phyloP scores from a whole-genome alignment of 2,888 invertebrate genomes.

The Lamellibrachia satsuma region DNA sequence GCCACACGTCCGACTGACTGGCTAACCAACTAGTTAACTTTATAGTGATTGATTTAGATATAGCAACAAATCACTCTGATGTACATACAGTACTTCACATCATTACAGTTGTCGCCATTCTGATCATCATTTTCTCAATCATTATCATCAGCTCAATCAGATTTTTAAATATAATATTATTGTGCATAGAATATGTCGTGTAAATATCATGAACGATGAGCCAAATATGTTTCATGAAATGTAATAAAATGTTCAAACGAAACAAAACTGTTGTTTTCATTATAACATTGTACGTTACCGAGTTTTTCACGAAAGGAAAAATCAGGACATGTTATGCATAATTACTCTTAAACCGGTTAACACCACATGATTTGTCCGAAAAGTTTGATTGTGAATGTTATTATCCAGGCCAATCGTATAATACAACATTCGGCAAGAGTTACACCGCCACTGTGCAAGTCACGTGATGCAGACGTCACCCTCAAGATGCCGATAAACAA shows the following conservation, averaged over 20 bases:
- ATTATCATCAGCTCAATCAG: neutral
- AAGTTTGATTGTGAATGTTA: neutral
- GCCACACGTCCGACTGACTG: neutral
- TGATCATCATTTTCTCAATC: neutral
- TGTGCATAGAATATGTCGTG: neutral
- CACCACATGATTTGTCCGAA: neutral
- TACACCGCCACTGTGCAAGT: neutral
- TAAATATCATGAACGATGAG: neutral
- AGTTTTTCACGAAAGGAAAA: neutral
- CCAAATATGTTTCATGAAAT: neutral
- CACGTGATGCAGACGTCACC: neutral
- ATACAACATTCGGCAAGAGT: neutral
- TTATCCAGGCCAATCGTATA: neutral
- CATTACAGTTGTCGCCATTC: neutral
- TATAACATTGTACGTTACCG: neutral
- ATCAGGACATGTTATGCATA: neutral
- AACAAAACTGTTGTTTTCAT: neutral
- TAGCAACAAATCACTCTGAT: neutral
- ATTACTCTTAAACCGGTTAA: neutral
- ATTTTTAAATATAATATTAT: neutral
- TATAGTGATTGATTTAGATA: neutral
- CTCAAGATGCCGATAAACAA: neutral
- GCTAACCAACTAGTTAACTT: neutral
- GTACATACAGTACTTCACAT: neutral
- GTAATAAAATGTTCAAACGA: constrained; percentile 13